Base-by-base conservation (phyloP, 2,888 invertebrate species). In the Halocaridina rubra region DNA sequence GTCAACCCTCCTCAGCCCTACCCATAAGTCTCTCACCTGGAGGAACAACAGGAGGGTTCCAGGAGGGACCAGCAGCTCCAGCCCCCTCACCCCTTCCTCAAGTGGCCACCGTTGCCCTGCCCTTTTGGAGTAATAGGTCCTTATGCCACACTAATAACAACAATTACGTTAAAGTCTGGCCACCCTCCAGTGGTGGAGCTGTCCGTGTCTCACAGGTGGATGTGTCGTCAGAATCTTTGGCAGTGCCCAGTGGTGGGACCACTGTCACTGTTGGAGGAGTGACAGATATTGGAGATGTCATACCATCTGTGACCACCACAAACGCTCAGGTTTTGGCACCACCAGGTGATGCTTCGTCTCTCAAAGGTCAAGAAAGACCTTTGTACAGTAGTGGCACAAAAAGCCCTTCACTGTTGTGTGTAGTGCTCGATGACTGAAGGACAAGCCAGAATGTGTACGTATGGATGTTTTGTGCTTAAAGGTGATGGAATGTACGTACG, bases 381-480 rank as follows among this genome's bases (percentile, higher is more conserved):
- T 79, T 84, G 84, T 84, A 79, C 79, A 84, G 79, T 78, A 84
- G 79, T 75, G 84, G 84, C 84, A 84, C 84, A 78, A 84, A 84
- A 78, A 85, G 81, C 81, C 81, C 85, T 29, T 85, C 85, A 64
- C 75, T 86, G 57, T 72, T 86, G 67, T 86, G 86, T 82, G 86
- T 86, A 72, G 86, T 86, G 27, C 82, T 86, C 27, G 86, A 86
- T 64, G 86, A 86, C 29, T 86, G 81, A 86, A 78, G 78, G 74
- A 74, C 79, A 72, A 74, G 29, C n/a, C n/a, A n/a, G n/a, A n/a
- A n/a, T n/a, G n/a, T n/a, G n/a, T n/a, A n/a, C n/a, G n/a, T n/a
- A n/a, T n/a, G n/a, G n/a, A n/a, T n/a, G n/a, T n/a, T n/a, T n/a
- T n/a, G n/a, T n/a, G n/a, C n/a, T n/a, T n/a, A n/a, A n/a, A n/a